These are phyloP conservation scores for Papilio polyxenes DNA, from an alignment of 1,140 invertebrate species.

Conservation along the genomic window DNA sequence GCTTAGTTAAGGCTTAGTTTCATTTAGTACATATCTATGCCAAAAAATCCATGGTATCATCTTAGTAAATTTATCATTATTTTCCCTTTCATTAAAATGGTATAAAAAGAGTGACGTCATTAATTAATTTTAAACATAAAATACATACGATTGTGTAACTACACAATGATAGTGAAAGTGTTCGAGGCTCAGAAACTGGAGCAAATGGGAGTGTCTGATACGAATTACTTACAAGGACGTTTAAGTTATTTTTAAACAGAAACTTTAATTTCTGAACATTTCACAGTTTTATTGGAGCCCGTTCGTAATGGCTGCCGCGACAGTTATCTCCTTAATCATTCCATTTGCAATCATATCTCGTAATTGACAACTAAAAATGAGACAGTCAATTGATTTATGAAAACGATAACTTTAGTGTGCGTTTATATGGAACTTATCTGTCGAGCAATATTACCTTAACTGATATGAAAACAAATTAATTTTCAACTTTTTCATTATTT, in stretches of 20 bases:
- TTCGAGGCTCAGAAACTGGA: constrained; percentile 59
- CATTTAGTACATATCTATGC: background rate
- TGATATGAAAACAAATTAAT: background rate
- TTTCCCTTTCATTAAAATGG: background rate
- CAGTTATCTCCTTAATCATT: constrained; percentile 4
- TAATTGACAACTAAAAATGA: constrained; percentile 22
- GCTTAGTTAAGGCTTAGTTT: too few species aligned
- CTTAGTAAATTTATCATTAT: too few species aligned
- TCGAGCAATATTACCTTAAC: background rate
- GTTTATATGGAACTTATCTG: background rate
- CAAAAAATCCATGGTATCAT: too few species aligned
- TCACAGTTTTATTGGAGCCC: constrained; percentile 12
- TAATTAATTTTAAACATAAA: constrained; percentile 54
- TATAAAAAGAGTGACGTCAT: background rate
- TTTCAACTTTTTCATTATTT: too few species aligned
- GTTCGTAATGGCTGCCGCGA: background rate
- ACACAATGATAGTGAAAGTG: constrained; percentile 76
- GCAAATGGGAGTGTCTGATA: constrained; percentile 60
- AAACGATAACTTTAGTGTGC: background rate
- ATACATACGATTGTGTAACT: constrained; percentile 64
- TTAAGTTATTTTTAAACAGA: constrained; percentile 41
- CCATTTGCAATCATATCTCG: constrained; percentile 23
- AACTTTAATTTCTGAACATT: constrained; percentile 33
- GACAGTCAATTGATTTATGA: constrained; percentile 18
- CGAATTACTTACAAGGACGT: constrained; percentile 72